Conservation (phyloP, 2,888 invertebrate genomes). For the Eilema griseolum region DNA sequence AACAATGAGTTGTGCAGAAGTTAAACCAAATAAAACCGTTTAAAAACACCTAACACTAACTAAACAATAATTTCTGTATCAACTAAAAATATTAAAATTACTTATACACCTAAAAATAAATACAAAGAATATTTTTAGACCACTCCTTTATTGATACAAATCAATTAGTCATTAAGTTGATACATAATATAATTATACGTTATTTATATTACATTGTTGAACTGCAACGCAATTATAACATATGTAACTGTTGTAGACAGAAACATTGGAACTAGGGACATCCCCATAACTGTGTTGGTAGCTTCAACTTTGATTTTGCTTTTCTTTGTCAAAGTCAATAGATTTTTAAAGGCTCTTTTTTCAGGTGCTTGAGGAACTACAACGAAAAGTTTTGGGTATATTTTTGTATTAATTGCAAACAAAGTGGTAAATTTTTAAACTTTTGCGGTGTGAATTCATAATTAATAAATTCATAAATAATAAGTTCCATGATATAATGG, state of each 20-base stretch:
- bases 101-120: not conserved
- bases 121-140: not conserved
- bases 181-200: not conserved
- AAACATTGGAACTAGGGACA: not conserved
- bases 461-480: too few species aligned
- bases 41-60: too few species aligned
- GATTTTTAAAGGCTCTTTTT: conserved; percentile 23
- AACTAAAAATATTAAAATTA: not conserved
- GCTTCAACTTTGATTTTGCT: conserved; percentile 23
- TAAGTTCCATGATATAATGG: too few species aligned
- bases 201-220: not conserved
- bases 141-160: not conserved
- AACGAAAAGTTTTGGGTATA: conserved; percentile 19
- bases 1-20: too few species aligned
- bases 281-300: not conserved
- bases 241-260: not conserved
- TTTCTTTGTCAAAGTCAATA: conserved; percentile 20
- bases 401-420: too few species aligned
- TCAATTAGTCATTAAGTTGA: not conserved
- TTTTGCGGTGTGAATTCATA: too few species aligned
- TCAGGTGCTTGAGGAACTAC: conserved; percentile 27
- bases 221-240: conserved; percentile 6
- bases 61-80: too few species aligned
- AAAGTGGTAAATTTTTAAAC: too few species aligned
- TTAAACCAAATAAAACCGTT: too few species aligned